Base-by-base conservation (phyloP, 2,888 invertebrate genomes). In the Lamproptera curius region DNA sequence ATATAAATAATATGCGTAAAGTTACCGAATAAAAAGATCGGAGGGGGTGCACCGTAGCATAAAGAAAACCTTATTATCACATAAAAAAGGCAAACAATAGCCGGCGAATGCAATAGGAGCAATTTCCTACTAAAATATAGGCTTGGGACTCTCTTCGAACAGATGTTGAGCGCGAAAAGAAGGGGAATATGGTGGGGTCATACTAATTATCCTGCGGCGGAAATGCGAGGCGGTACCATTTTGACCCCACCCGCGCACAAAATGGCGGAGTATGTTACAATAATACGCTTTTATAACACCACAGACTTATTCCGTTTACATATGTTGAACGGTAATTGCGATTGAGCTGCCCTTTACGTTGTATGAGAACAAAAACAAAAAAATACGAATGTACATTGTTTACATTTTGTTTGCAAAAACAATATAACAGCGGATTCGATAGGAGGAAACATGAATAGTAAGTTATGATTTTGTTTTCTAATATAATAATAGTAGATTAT, bases 241-340 rank as follows among this genome's bases (percentile, higher is more conserved):
- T 65, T 84, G 83, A 85, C 85, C 86, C 86, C 84, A 77, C 86
- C 86, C 82, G 84, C 69, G 62, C 70, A 71, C 82, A 87, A 86
- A 83, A 86, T 86, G 86, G 86, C 86, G 70, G 85, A 74, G 71
- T 59, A 63, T 66, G 68, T 73, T 73, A 82, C 82, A 83, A 82
- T 85, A 77, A 80, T 73, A 71, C 67, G 71, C 69, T 66, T 76
- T 77, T 72, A 73, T 67, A 65, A 70, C 68, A 59, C 56, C 59
- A 55, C 66, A 72, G 72, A 74, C 69, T 73, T 33, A 1, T 63
- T 52, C 60, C 66, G 70, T 67, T 74, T 70, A 64, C 62, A 61
- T 59, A 64, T 64, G 63, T 66, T 63, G 62, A 65, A 61, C 60
- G 52, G 53, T 58, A 60, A 63, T 61, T 60, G 50, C 54, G 54